Percentiles rank a stretch among this genome's conserved stretches.
These are phyloP conservation scores for Harpalus rufipes DNA, from an alignment of 2,888 invertebrate genomes.

Conservation along the genomic window DNA sequence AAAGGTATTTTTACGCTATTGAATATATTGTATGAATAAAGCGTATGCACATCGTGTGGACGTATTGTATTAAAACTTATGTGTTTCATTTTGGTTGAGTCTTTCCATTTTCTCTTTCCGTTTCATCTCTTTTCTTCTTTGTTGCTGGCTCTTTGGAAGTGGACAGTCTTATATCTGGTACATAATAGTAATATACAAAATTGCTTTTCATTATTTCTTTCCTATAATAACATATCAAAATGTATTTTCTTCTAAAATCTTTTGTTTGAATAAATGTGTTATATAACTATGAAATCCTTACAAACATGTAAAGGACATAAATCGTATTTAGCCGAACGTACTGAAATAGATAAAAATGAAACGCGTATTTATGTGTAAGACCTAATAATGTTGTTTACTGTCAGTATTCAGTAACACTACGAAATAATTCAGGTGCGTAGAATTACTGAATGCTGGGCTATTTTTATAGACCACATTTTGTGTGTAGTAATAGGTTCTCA, in stretches of 20 bases:
- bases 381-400: slow-evolving; percentile 44
- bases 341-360: slow-evolving; percentile 45
- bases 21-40: slow-evolving; percentile 66
- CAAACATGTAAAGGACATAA: slow-evolving; percentile 13
- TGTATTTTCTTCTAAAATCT: not conserved
- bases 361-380: slow-evolving; percentile 42
- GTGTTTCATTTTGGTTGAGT: slow-evolving; percentile 60
- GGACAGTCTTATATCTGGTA: slow-evolving; percentile 27
- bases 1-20: slow-evolving; percentile 65
- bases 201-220: slow-evolving; percentile 15
- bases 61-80: slow-evolving; percentile 60
- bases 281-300: slow-evolving; percentile 13
- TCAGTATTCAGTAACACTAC: slow-evolving; percentile 49
- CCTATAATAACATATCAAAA: slow-evolving; percentile 22
- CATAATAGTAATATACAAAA: not conserved
- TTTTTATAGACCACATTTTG: slow-evolving; percentile 56
- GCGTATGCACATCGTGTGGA: slow-evolving; percentile 66
- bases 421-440: slow-evolving; percentile 28
- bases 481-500: slow-evolving; percentile 58
- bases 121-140: slow-evolving; percentile 34
- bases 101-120: slow-evolving; percentile 54
- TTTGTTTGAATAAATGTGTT: slow-evolving; percentile 17
- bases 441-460: slow-evolving; percentile 41
- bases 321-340: slow-evolving; percentile 31
- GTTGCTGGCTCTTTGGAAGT: slow-evolving; percentile 37